phyloP scores from a whole-genome alignment of 2,888 invertebrate species.

The Lobophora halterata region DNA sequence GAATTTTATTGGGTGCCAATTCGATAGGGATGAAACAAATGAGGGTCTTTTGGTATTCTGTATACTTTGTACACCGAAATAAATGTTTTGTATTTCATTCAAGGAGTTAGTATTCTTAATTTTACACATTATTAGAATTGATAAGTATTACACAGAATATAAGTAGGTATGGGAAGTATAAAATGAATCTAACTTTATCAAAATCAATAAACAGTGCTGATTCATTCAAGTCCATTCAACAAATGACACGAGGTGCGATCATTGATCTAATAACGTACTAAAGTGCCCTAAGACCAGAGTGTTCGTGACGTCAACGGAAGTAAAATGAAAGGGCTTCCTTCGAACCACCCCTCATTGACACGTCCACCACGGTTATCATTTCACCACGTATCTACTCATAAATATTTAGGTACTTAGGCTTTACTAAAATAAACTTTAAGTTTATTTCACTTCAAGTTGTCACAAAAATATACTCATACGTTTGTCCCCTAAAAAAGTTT shows the following conservation, averaged over 20 bases:
- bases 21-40: conserved; percentile 30
- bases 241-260: conserved; percentile 26
- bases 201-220: not conserved
- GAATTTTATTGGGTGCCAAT: conserved; percentile 50
- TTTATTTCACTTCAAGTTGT: no score
- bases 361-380: conserved; percentile 3
- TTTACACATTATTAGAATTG: no score
- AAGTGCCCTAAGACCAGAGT: conserved; percentile 17
- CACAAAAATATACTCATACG: no score
- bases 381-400: conserved; percentile 5
- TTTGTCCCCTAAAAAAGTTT: no score
- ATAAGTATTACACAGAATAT: no score
- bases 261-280: conserved; percentile 36
- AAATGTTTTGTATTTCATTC: no score
- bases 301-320: conserved; percentile 57
- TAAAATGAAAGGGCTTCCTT: conserved; percentile 60
- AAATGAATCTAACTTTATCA: no score
- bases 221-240: conserved; percentile 14
- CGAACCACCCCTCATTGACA: conserved; percentile 34
- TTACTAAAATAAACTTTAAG: no score
- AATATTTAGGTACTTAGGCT: not conserved
- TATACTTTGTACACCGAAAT: no score
- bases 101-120: no score
- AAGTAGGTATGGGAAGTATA: no score
- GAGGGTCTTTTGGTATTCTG: conserved; percentile 5